phyloP scores from a whole-genome alignment of 2,888 invertebrate genomes.

The Troides aeacus region DNA sequence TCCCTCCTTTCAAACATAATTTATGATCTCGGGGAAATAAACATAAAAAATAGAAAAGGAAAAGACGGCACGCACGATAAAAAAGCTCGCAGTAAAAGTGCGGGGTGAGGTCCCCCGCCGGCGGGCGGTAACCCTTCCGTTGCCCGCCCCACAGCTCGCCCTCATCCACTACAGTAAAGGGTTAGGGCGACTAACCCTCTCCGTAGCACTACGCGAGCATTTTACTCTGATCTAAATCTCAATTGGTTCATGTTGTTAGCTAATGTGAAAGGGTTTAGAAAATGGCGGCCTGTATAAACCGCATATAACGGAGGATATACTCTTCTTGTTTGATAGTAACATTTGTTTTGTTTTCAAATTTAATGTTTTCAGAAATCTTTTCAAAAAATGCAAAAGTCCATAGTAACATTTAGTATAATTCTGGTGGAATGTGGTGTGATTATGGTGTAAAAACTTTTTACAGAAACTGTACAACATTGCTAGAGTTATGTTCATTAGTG shows the following conservation, averaged over 20 bases:
- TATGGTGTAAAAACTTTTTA: neutral
- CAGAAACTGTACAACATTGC: neutral
- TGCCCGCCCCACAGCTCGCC: slow-evolving; percentile 61
- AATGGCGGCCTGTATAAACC: slow-evolving; percentile 11
- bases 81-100: slow-evolving; percentile 77
- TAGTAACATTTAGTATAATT: too few relatives aligned
- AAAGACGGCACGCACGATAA: slow-evolving; percentile 81
- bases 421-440: too few relatives aligned
- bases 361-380: neutral
- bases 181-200: slow-evolving; percentile 73
- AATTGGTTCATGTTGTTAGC: slow-evolving; percentile 7
- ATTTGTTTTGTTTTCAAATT: neutral
- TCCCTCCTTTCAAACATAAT: slow-evolving; percentile 81
- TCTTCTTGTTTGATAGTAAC: neutral
- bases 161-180: slow-evolving; percentile 66
- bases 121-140: slow-evolving; percentile 77
- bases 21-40: slow-evolving; percentile 81
- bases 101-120: slow-evolving; percentile 55
- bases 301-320: neutral
- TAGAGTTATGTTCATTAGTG: slow-evolving; percentile 13
- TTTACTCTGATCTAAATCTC: slow-evolving; percentile 31
- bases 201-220: slow-evolving; percentile 42
- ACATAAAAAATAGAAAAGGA: slow-evolving; percentile 81
- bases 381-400: too few relatives aligned
- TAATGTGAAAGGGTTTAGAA: slow-evolving; percentile 11